Conservation (phyloP, 1,140 invertebrate genomes). For the Penaeus japonicus region DNA sequence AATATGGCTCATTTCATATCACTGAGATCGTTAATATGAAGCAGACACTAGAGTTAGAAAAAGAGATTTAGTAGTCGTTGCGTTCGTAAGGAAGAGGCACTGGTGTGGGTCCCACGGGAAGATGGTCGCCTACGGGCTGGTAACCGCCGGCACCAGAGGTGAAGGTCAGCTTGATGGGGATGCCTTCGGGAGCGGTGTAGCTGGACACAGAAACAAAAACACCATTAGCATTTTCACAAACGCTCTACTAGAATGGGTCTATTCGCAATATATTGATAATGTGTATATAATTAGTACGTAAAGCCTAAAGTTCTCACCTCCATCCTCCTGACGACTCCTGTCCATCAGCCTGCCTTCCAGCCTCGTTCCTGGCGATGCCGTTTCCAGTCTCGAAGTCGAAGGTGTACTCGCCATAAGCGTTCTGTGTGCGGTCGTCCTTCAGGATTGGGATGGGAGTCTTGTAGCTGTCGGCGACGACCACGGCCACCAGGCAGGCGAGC, state of each 20-base stretch:
- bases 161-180: neutral
- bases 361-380: neutral
- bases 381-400: neutral
- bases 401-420: neutral
- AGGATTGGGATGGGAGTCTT: neutral
- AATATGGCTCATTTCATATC: no score
- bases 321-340: neutral
- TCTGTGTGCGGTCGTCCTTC: neutral
- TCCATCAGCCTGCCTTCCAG: neutral
- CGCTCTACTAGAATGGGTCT: no score
- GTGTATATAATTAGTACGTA: no score
- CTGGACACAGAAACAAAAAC: neutral
- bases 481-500: neutral
- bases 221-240: no score
- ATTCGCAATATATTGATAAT: no score
- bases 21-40: neutral
- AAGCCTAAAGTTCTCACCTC: neutral
- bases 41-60: no score
- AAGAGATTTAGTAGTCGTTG: no score
- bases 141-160: neutral
- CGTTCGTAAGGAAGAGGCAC: neutral
- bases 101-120: neutral
- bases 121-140: neutral
- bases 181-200: neutral
- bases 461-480: neutral